Evolutionary conservation across 2,113 vertebrate genomes (phyloP).

Genomic region (Eulemur rufifrons): DNA sequence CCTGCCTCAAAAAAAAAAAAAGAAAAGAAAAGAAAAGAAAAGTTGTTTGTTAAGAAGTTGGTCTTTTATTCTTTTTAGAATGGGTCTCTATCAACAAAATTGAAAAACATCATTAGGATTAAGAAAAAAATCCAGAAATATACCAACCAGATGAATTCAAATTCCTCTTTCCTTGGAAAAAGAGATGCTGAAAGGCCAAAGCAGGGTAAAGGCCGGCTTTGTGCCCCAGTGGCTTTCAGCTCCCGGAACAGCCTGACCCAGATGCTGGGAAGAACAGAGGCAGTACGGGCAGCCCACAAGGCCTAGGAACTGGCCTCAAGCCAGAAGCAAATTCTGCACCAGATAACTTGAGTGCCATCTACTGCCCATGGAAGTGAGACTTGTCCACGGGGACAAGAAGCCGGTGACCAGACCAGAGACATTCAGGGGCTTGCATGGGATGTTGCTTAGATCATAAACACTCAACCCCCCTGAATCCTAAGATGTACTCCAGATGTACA

Average conservation of each 20-base stretch:
- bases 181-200: slow-evolving; percentile 7
- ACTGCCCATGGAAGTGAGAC: slow-evolving; percentile 37
- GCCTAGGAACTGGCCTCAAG: slow-evolving; percentile 5
- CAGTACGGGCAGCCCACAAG: slow-evolving; percentile 29
- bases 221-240: slow-evolving; percentile 58
- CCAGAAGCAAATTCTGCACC: slow-evolving; percentile 25
- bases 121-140: neutral
- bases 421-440: neutral
- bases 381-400: neutral
- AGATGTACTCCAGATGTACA: neutral
- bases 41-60: neutral
- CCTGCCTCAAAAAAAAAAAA: neutral
- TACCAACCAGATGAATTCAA: slow-evolving; percentile 41
- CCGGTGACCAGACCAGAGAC: neutral
- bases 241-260: slow-evolving; percentile 71
- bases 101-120: neutral
- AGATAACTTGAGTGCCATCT: slow-evolving; percentile 61
- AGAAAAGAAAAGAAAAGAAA: neutral
- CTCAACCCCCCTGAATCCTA: neutral
- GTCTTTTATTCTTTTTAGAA: neutral
- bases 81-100: neutral
- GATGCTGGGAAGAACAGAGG: slow-evolving; percentile 64
- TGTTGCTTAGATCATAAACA: neutral
- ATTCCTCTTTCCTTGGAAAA: slow-evolving; percentile 48
- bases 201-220: slow-evolving; percentile 38